Conservation (phyloP, 2,888 invertebrate genomes). For the Conomelus anceps region DNA sequence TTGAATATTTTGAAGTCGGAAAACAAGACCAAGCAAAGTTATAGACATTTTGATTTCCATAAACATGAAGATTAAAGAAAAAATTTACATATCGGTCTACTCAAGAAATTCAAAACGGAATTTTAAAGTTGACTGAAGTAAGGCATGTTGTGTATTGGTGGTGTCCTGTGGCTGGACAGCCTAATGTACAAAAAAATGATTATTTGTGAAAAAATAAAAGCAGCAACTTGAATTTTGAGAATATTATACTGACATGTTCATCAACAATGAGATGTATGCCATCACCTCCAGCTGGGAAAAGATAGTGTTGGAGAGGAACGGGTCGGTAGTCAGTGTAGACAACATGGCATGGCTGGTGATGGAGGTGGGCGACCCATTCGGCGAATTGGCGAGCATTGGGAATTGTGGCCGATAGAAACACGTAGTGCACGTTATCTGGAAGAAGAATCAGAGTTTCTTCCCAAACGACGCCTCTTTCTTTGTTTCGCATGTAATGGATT, state of each 20-base stretch:
- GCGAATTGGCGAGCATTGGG: conserved; percentile 96
- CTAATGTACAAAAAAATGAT: no score
- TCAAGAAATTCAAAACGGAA: no score
- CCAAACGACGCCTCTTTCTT: conserved; percentile 94
- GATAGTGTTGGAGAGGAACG: conserved; percentile 95
- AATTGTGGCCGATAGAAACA: conserved; percentile 98
- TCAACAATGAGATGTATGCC: conserved; percentile 94
- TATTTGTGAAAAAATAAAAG: conserved; percentile 17
- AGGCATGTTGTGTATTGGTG: no score
- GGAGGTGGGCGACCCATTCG: conserved; percentile 90
- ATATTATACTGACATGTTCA: conserved; percentile 56
- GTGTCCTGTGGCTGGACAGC: no score
- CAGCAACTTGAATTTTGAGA: background rate
- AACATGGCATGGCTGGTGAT: conserved; percentile 96
- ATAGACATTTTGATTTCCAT: no score
- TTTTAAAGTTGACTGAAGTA: no score
- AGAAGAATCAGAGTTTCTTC: conserved; percentile 96
- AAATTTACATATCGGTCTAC: no score
- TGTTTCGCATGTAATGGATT: conserved; percentile 99
- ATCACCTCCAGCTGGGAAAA: conserved; percentile 94
- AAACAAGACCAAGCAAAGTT: no score
- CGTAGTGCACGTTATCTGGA: conserved; percentile 96
- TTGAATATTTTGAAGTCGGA: no score
- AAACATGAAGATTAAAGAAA: no score
- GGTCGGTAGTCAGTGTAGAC: conserved; percentile 98